Conservation (phyloP, 2,113 vertebrate species). For the Hydropotes inermis region DNA sequence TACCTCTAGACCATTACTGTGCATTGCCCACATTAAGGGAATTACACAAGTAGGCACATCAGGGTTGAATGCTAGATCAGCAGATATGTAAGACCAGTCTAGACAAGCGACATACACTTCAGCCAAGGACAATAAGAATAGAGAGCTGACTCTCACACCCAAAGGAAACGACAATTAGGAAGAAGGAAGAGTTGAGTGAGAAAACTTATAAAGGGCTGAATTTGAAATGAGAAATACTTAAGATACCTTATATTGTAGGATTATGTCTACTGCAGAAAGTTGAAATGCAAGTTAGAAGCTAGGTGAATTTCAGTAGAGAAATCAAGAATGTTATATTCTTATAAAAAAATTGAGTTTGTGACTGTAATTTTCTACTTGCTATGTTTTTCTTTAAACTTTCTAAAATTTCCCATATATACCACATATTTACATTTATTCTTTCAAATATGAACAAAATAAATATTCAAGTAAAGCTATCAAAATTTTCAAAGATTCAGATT, state of each 20-base stretch:
- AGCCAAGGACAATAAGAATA: not conserved
- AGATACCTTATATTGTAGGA: not conserved
- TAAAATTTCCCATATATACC: not conserved
- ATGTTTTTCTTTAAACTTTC: not conserved
- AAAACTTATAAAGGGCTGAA: not conserved
- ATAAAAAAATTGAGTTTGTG: not conserved
- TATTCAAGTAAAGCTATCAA: not conserved
- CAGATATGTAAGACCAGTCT: not conserved
- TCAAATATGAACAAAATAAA: conserved; percentile 5
- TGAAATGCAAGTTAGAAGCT: not conserved
- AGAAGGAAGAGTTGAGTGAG: not conserved
- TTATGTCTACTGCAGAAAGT: not conserved
- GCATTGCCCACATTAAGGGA: not conserved
- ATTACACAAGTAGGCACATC: not conserved
- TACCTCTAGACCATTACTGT: not conserved
- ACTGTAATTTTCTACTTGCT: not conserved
- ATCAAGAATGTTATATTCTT: not conserved
- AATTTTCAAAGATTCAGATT: not conserved
- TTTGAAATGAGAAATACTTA: not conserved
- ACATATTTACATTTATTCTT: not conserved
- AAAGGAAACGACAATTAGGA: not conserved
- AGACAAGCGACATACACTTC: not conserved
- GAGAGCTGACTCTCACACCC: not conserved
- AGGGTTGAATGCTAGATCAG: not conserved
- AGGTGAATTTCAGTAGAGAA: not conserved